Evolutionary conservation across 2,797 vertebrate genomes (phyloP).

Genomic region (Gila robusta): DNA sequence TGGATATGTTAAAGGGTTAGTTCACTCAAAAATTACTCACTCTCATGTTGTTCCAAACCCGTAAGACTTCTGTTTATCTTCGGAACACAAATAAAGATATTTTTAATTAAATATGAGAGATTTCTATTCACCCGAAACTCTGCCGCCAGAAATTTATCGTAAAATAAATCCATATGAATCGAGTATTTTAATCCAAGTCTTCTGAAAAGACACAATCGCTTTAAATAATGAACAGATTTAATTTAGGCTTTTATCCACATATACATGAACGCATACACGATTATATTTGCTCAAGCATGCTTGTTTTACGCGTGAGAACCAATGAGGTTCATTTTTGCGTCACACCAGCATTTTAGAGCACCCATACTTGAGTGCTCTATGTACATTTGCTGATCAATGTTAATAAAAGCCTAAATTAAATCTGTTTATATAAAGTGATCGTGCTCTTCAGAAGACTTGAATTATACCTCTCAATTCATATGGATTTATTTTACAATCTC

Average conservation of each 20-base stretch:
- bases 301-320: neutral
- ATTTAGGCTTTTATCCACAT: neutral
- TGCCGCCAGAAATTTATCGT: neutral
- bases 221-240: neutral
- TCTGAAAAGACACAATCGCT: neutral
- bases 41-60: too few species aligned
- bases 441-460: neutral
- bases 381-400: neutral
- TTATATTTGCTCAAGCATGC: neutral
- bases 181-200: neutral
- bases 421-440: too few species aligned
- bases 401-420: neutral
- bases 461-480: neutral
- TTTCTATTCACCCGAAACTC: neutral
- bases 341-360: neutral
- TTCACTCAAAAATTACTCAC: neutral
- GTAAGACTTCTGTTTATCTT: neutral
- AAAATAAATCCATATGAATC: neutral
- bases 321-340: neutral
- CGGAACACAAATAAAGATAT: neutral
- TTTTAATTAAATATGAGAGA: neutral
- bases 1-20: neutral
- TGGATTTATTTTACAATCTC: neutral
- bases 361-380: too few species aligned
- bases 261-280: neutral